A percentile compares a stretch with the other conserved stretches of the same genome.
Evolutionary conservation across 1,140 invertebrate genomes (phyloP).

Genomic region (Pararge aegeria): DNA sequence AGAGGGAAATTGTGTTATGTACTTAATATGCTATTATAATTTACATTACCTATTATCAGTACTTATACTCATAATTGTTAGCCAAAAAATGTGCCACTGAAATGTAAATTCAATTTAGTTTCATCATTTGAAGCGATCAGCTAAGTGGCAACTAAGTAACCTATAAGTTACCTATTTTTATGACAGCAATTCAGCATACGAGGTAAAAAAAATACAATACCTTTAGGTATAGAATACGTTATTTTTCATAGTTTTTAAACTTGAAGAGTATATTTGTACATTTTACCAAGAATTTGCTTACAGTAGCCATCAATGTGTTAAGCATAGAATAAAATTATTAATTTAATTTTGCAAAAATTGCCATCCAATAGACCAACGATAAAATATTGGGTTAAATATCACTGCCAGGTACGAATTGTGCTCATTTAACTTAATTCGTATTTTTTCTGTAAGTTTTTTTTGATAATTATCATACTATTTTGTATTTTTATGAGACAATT

Average conservation of each 20-base stretch:
- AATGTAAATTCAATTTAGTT: no score
- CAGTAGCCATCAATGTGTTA: not conserved
- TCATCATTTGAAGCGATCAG: no score
- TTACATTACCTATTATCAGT: no score
- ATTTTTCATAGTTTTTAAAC: not conserved
- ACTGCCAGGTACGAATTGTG: slow-evolving; percentile 23
- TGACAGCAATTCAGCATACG: no score
- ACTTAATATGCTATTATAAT: no score
- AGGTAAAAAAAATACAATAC: no score
- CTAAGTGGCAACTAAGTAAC: no score
- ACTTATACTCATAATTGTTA: no score
- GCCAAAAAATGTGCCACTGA: no score
- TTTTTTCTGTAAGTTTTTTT: slow-evolving; percentile 6
- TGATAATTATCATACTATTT: slow-evolving; percentile 16
- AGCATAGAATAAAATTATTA: slow-evolving; percentile 6
- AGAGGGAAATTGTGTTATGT: no score
- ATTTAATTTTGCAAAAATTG: slow-evolving; percentile 9
- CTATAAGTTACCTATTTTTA: no score
- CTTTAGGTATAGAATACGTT: not conserved
- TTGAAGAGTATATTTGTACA: not conserved
- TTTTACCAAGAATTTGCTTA: slow-evolving; percentile 1
- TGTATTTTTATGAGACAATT: slow-evolving; percentile 29
- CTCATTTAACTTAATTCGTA: slow-evolving; percentile 8
- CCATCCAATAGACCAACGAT: slow-evolving; percentile 24
- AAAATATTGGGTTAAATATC: not conserved